These are phyloP conservation scores for Grammomys dolichurus DNA, from an alignment of 2,113 vertebrate species.

Conservation along the genomic window DNA sequence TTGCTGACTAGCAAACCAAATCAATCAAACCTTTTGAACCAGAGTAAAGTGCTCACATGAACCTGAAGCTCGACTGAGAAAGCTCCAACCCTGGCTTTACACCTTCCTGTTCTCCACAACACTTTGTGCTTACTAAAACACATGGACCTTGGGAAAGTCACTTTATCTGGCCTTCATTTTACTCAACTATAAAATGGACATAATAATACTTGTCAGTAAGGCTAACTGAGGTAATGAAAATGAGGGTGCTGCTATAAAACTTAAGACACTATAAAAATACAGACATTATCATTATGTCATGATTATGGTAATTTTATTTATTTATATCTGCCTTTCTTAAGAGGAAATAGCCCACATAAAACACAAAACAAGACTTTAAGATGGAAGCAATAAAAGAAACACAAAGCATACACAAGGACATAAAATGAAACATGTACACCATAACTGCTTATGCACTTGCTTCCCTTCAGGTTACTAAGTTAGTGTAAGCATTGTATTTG, in stretches of 20 bases:
- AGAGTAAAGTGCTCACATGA: neutral
- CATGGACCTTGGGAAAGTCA: neutral
- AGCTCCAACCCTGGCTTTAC: neutral
- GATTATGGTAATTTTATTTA: constrained; percentile 65
- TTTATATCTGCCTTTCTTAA: constrained; percentile 50
- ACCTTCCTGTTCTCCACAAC: neutral
- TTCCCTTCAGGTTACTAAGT: neutral
- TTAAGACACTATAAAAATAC: constrained; percentile 69
- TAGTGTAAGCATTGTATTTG: neutral
- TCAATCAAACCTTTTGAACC: neutral
- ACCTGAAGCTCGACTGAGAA: neutral
- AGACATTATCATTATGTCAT: constrained; percentile 61
- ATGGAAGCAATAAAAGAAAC: constrained; percentile 60
- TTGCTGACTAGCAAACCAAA: neutral
- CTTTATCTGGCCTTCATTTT: constrained; percentile 50
- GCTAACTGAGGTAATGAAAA: constrained; percentile 46
- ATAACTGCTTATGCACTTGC: neutral
- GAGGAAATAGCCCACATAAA: constrained; percentile 52
- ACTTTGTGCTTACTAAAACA: constrained; percentile 11
- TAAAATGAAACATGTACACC: constrained; percentile 2
- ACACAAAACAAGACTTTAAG: constrained; percentile 50
- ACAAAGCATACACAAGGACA: constrained; percentile 15
- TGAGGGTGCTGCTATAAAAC: constrained; percentile 49
- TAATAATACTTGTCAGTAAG: constrained; percentile 60
- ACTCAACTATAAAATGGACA: constrained; percentile 72